These are phyloP conservation scores for Lerista edwardsae DNA, from an alignment of 2,797 vertebrate genomes.

Conservation along the genomic window DNA sequence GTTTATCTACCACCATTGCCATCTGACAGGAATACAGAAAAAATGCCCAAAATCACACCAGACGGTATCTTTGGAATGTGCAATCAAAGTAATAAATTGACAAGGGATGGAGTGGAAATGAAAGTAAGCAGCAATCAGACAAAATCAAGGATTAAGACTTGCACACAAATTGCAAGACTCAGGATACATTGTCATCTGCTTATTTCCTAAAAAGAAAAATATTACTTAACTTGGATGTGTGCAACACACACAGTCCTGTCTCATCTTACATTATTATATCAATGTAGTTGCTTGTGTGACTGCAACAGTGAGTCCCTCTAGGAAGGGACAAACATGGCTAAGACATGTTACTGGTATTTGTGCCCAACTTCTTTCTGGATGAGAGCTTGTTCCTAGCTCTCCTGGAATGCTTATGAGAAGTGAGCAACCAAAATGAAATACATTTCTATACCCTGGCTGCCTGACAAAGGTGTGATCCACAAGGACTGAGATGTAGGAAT, in stretches of 20 bases:
- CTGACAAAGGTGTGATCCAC: not conserved
- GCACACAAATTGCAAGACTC: not conserved
- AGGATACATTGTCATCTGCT: not conserved
- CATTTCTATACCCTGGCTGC: not conserved
- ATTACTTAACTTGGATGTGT: not conserved
- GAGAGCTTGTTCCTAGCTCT: not conserved
- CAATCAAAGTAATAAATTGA: not conserved
- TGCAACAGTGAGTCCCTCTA: not conserved
- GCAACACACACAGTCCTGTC: not conserved
- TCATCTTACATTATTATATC: not conserved
- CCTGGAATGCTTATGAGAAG: not conserved
- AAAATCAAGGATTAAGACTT: not conserved
- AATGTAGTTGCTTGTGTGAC: not conserved
- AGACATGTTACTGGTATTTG: not conserved
- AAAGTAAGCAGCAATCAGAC: not conserved
- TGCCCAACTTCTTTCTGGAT: not conserved
- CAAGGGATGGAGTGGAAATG: not conserved
- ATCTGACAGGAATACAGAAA: not conserved
- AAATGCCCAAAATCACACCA: not conserved
- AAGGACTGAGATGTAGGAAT: not conserved
- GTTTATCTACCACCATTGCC: not conserved
- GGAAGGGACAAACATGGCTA: not conserved
- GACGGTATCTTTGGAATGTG: not conserved
- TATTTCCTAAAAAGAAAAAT: not conserved
- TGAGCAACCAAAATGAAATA: not conserved